Evolutionary conservation across 1,140 invertebrate species (phyloP).

Genomic region (Helicoverpa zea): DNA sequence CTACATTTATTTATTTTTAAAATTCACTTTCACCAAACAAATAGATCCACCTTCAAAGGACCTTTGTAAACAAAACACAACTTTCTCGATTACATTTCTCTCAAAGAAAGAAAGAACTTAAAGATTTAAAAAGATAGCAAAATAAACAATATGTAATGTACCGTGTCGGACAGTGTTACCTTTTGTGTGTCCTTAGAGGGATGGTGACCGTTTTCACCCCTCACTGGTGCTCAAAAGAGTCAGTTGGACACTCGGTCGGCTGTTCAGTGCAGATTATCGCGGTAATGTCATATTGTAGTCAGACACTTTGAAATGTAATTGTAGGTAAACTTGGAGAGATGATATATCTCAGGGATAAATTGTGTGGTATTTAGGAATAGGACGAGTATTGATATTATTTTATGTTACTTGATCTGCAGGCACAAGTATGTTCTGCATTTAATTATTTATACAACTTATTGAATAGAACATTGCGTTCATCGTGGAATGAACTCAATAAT

Average conservation of each 20-base stretch:
- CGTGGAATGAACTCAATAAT: too few relatives aligned
- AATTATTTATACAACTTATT: too few relatives aligned
- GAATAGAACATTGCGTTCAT: too few relatives aligned
- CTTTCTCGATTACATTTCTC: slow-evolving; percentile 11
- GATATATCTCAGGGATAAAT: background rate
- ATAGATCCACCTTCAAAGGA: background rate
- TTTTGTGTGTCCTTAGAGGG: slow-evolving; percentile 34
- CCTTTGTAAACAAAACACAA: background rate
- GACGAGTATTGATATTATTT: too few relatives aligned
- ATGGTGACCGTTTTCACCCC: slow-evolving; percentile 61
- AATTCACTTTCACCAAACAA: background rate
- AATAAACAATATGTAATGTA: slow-evolving; percentile 43
- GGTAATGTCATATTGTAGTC: background rate
- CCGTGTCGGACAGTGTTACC: background rate
- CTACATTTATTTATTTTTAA: background rate
- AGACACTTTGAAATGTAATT: slow-evolving; percentile 8
- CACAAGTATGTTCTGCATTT: too few relatives aligned
- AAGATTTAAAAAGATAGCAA: slow-evolving; percentile 26
- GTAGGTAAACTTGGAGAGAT: background rate
- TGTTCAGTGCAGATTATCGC: slow-evolving; percentile 9
- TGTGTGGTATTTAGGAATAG: too few relatives aligned
- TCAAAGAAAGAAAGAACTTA: background rate
- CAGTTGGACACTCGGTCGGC: background rate
- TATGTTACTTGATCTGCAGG: too few relatives aligned
- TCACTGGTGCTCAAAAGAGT: slow-evolving; percentile 55